phyloP scores from a whole-genome alignment of 2,888 invertebrate genomes.

The Leistus spinibarbis region DNA sequence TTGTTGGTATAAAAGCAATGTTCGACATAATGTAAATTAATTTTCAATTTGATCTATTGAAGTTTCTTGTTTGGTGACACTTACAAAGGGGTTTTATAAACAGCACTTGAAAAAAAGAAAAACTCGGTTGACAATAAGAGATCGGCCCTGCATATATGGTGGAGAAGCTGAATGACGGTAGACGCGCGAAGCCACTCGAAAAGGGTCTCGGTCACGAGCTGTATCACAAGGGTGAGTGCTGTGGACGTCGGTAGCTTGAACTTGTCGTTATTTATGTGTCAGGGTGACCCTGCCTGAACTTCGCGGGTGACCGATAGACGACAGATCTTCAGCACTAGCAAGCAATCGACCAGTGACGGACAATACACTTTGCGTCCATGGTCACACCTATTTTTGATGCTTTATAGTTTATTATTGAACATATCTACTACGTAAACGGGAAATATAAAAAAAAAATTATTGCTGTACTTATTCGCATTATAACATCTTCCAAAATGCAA shows the following conservation, averaged over 20 bases:
- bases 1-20: not conserved
- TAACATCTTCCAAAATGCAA: too few species aligned
- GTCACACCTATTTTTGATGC: too few species aligned
- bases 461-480: too few species aligned
- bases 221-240: not conserved
- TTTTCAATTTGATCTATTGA: not conserved
- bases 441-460: too few species aligned
- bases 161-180: not conserved
- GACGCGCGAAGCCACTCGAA: not conserved
- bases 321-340: not conserved
- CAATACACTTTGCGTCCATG: too few species aligned
- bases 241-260: not conserved
- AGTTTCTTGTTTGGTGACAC: not conserved
- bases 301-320: not conserved
- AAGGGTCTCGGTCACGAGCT: not conserved
- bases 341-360: not conserved
- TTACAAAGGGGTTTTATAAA: not conserved
- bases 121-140: not conserved
- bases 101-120: not conserved
- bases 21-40: not conserved
- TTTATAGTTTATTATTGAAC: too few species aligned
- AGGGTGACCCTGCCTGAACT: conserved; percentile 1
- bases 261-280: conserved; percentile 31
- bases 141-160: not conserved
- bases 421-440: too few species aligned